A percentile compares a stretch with the other conserved stretches of the same genome.
Conservation (phyloP, 2,113 vertebrate genomes). For the Gymnobelideus leadbeateri region DNA sequence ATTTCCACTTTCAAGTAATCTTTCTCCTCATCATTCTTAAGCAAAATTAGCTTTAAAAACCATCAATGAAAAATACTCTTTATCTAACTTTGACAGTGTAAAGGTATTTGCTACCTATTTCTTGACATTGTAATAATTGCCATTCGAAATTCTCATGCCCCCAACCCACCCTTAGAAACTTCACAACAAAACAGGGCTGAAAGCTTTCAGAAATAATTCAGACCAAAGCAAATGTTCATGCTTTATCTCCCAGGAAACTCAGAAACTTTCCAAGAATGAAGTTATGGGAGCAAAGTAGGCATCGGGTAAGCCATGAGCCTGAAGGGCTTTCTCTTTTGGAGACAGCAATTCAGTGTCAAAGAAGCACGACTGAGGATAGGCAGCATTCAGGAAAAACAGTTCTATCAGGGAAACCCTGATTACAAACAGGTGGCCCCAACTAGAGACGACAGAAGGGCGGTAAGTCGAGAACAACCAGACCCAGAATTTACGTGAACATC, state of each 20-base stretch:
- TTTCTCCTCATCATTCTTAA: slow-evolving; percentile 39
- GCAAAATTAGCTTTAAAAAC: slow-evolving; percentile 50
- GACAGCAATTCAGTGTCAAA: slow-evolving; percentile 86
- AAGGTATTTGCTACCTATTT: slow-evolving; percentile 61
- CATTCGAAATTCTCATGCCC: slow-evolving; percentile 84
- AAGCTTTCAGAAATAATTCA: slow-evolving; percentile 80
- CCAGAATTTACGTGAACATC: slow-evolving; percentile 49
- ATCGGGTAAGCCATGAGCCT: slow-evolving; percentile 69
- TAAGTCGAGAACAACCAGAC: background rate
- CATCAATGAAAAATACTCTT: slow-evolving; percentile 19
- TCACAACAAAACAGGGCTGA: slow-evolving; percentile 82
- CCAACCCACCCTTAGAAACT: slow-evolving; percentile 80
- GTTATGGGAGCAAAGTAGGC: slow-evolving; percentile 73
- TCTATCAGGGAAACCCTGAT: slow-evolving; percentile 65
- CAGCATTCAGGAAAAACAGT: slow-evolving; percentile 54
- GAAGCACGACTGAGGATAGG: slow-evolving; percentile 81
- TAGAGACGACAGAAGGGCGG: slow-evolving; percentile 66
- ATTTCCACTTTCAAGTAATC: background rate
- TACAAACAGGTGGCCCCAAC: slow-evolving; percentile 77
- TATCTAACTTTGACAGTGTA: background rate
- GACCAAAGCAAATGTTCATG: slow-evolving; percentile 80
- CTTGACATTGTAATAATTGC: slow-evolving; percentile 66
- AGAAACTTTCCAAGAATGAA: slow-evolving; percentile 87
- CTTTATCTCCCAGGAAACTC: slow-evolving; percentile 87
- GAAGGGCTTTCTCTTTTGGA: slow-evolving; percentile 76